phyloP scores from a whole-genome alignment of 2,888 invertebrate genomes.

The Maniola hyperantus region DNA sequence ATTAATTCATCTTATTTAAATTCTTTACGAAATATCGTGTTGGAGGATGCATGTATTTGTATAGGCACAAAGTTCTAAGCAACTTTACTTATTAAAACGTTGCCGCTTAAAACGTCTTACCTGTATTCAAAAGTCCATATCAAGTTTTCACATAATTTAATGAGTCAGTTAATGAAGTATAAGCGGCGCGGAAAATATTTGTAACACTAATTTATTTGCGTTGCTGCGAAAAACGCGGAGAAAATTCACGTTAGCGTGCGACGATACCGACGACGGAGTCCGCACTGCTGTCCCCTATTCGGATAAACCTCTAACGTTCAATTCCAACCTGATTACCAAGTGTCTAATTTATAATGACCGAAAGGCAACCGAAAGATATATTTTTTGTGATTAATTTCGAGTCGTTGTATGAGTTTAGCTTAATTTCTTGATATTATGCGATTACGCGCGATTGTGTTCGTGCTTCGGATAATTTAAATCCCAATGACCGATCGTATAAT shows the following conservation, averaged over 20 bases:
- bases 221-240: slow-evolving; percentile 25
- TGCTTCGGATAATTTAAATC: too few species aligned
- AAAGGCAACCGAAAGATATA: neutral
- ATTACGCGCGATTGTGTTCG: neutral
- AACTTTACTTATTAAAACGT: slow-evolving; percentile 8
- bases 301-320: slow-evolving; percentile 25
- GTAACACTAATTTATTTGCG: slow-evolving; percentile 36
- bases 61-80: neutral
- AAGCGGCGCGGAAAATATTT: slow-evolving; percentile 13
- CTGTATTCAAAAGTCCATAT: slow-evolving; percentile 18
- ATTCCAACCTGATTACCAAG: slow-evolving; percentile 10
- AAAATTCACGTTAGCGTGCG: slow-evolving; percentile 37
- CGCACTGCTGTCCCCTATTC: slow-evolving; percentile 39
- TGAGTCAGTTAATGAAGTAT: slow-evolving; percentile 1
- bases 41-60: too few species aligned
- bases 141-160: slow-evolving; percentile 16
- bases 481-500: too few species aligned
- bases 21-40: too few species aligned
- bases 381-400: neutral
- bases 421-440: too few species aligned
- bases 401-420: neutral
- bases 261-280: slow-evolving; percentile 36
- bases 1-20: too few species aligned
- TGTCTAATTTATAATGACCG: slow-evolving; percentile 3
- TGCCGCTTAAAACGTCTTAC: slow-evolving; percentile 13